Evolutionary conservation across 2,113 vertebrate genomes (phyloP), one percentile per base, ranked within the genome.

Genomic region (Nicator chloris): DNA sequence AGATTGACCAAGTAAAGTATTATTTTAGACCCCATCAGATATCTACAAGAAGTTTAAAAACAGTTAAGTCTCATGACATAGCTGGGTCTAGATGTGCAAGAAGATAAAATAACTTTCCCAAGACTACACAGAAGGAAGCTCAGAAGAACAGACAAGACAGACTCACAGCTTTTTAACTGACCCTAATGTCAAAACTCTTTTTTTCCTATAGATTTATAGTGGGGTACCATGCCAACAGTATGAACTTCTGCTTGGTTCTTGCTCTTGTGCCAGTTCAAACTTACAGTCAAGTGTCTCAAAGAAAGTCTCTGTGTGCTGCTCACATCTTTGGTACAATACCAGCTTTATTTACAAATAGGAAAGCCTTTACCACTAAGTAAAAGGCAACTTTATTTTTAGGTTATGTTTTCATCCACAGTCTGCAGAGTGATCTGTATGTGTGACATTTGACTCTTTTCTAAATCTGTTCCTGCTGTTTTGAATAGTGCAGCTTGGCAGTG

Each of bases 351-450:
- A 79, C 83, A 84, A 60, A 65, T 15, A 65, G 65, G 31, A 79
- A 56, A 82, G 84, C 71, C 65, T 87, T 87, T 19, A n/a, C 81
- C n/a, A 20, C 72, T 35, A 28, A 89, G 57, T 82, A 63, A 90
- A 93, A 87, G 73, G 24, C 40, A 53, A 47, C 65, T 95, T 94
- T 95, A 95, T 96, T 95, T 95, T 94, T 91, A 92, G 86, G 27
- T 56, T 87, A 18, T 91, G 70, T 89, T 92, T 92, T 94, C 81
- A 60, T 40, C 35, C 64, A 37, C 81, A 79, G 6, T 89, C 80
- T 84, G 65, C 57, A 66, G 80, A 51, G 63, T 30, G 83, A 84
- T 89, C 78, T 70, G 37, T 64, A 18, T 68, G 31, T 37, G 53
- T 61, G 44, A 45, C 72, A 30, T 83, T 92, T 83, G 65, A 89